A percentile compares a stretch with the other conserved stretches of the same genome.
phyloP scores from a whole-genome alignment of 2,888 invertebrate species.

The Lycia hirtaria region DNA sequence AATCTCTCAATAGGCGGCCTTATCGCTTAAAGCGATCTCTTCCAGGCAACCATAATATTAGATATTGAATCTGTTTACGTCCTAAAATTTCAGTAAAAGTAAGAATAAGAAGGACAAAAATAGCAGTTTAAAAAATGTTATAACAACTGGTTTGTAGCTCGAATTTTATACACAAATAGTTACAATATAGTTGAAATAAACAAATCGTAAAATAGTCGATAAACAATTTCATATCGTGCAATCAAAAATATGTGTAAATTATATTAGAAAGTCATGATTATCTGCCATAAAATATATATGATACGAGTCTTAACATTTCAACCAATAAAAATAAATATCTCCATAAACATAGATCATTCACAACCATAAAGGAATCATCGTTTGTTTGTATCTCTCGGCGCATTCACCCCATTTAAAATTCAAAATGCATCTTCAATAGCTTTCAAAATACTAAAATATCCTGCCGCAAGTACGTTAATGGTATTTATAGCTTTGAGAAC shows the following conservation, averaged over 20 bases:
- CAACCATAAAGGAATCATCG: conserved; percentile 1
- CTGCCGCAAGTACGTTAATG: neutral
- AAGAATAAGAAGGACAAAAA: too few relatives aligned
- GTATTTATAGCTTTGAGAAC: conserved; percentile 11
- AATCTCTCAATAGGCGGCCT: too few relatives aligned
- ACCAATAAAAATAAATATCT: conserved; percentile 12
- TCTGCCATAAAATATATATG: neutral
- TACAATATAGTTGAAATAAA: neutral
- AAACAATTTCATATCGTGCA: neutral
- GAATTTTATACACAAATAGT: neutral
- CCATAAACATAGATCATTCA: conserved; percentile 1
- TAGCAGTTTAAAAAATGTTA: neutral
- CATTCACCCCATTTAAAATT: conserved; percentile 23
- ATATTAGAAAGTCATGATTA: neutral
- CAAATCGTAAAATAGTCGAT: neutral
- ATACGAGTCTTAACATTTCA: conserved; percentile 1
- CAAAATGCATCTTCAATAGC: conserved; percentile 10
- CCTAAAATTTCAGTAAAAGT: too few relatives aligned
- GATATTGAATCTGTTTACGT: too few relatives aligned
- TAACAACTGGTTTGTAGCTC: too few relatives aligned
- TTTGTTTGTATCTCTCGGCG: neutral
- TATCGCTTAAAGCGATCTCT: too few relatives aligned
- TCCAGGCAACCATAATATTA: too few relatives aligned
- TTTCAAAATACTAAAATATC: conserved; percentile 12
- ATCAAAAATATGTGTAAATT: neutral